Percentiles rank a stretch among this genome's conserved stretches.
Conservation (phyloP, 1,140 invertebrate genomes). For the Scaptomyza hsui region DNA sequence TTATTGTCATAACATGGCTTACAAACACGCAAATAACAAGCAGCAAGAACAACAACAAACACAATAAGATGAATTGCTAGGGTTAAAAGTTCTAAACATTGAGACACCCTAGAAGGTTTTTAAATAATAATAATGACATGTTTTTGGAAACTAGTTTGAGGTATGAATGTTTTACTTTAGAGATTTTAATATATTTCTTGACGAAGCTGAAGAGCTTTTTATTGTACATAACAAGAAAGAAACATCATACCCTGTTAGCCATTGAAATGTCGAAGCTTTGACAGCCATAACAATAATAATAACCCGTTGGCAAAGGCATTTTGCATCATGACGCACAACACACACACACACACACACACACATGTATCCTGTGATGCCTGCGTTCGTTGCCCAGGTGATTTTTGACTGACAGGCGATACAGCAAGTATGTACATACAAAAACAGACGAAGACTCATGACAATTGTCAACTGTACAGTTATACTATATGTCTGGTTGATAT, state of each 20-base stretch:
- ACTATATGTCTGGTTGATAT: not conserved
- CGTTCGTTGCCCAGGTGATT: constrained; percentile 71
- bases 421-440: not conserved
- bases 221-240: not conserved
- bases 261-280: not conserved
- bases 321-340: constrained; percentile 28
- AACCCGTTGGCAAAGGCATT: constrained; percentile 39
- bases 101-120: not conserved
- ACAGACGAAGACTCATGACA: constrained; percentile 57
- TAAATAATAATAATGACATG: not conserved
- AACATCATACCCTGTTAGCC: constrained; percentile 4
- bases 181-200: too few relatives aligned
- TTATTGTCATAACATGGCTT: constrained; percentile 82
- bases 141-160: not conserved
- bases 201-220: too few relatives aligned
- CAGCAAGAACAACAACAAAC: constrained; percentile 36
- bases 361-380: constrained; percentile 1
- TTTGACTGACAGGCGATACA: constrained; percentile 53
- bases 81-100: not conserved
- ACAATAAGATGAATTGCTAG: constrained; percentile 18
- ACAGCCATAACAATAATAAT: constrained; percentile 40
- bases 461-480: constrained; percentile 43
- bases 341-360: not conserved
- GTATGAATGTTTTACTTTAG: too few relatives aligned
- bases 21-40: constrained; percentile 70